phyloP scores from a whole-genome alignment of 1,140 invertebrate genomes.

The Bombus sibiricus region DNA sequence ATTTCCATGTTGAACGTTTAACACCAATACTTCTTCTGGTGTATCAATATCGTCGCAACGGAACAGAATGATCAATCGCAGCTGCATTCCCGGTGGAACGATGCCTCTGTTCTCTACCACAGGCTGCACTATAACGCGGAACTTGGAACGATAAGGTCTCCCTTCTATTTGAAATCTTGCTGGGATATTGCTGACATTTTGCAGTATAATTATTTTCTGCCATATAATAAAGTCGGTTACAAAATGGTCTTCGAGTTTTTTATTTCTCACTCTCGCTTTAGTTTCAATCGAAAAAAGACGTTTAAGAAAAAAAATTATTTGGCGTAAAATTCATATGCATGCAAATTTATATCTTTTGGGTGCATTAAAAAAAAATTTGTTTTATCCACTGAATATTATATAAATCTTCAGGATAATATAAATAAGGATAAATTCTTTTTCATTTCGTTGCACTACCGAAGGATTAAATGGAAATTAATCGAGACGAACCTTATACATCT shows the following conservation, averaged over 20 bases:
- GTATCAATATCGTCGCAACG: constrained; percentile 61
- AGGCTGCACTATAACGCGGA: constrained; percentile 60
- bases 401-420: too few relatives aligned
- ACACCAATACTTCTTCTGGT: constrained; percentile 60
- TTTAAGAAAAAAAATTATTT: too few relatives aligned
- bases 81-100: constrained; percentile 73
- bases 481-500: constrained; percentile 63
- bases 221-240: too few relatives aligned
- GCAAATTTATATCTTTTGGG: too few relatives aligned
- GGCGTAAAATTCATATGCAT: too few relatives aligned
- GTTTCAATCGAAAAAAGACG: neutral
- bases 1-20: constrained; percentile 68
- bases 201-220: constrained; percentile 70
- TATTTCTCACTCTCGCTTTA: neutral
- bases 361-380: too few relatives aligned
- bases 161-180: constrained; percentile 67
- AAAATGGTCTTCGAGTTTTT: neutral
- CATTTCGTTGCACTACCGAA: neutral
- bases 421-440: too few relatives aligned
- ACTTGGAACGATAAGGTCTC: constrained; percentile 59
- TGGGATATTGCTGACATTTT: constrained; percentile 65
- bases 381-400: too few relatives aligned
- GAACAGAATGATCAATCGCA: constrained; percentile 69
- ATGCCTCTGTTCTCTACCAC: constrained; percentile 33
- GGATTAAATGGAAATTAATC: neutral